A percentile compares a stretch with the other conserved stretches of the same genome.
These are phyloP conservation scores for Coturnix japonica DNA, from an alignment of 2,113 vertebrate genomes.

Conservation along the genomic window DNA sequence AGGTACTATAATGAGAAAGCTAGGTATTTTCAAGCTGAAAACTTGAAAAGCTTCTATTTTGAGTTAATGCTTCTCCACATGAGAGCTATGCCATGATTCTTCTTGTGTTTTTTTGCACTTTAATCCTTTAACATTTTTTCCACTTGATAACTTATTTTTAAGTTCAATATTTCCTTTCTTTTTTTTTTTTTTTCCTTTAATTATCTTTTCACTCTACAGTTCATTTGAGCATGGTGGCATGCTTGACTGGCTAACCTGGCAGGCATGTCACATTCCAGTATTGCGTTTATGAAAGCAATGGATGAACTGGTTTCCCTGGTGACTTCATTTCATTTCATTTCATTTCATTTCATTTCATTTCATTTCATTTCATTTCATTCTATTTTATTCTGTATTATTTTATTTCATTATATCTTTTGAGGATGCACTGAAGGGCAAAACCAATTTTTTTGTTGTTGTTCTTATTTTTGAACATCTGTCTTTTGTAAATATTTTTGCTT, in stretches of 20 bases:
- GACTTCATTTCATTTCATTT: neutral
- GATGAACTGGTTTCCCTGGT: neutral
- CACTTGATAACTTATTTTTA: conserved; percentile 3
- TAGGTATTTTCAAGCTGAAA: neutral
- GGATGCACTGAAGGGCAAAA: neutral
- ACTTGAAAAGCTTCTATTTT: neutral
- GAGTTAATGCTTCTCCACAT: neutral
- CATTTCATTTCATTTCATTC: no score
- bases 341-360: no score
- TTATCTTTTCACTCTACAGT: conserved; percentile 6
- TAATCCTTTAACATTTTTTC: neutral
- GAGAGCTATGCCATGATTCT: neutral
- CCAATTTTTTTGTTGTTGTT: neutral
- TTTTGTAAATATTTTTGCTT: neutral
- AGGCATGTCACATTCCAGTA: conserved; percentile 23
- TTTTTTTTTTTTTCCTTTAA: neutral
- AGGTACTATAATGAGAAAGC: neutral
- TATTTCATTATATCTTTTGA: neutral
- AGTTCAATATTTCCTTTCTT: neutral
- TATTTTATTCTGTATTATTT: neutral
- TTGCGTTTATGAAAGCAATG: neutral
- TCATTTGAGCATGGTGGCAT: conserved; percentile 17
- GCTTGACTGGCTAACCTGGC: conserved; percentile 27
- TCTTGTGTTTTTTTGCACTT: neutral
- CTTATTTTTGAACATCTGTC: neutral